Conservation (phyloP, 2,113 vertebrate genomes). For the Ceyx melanurus region DNA sequence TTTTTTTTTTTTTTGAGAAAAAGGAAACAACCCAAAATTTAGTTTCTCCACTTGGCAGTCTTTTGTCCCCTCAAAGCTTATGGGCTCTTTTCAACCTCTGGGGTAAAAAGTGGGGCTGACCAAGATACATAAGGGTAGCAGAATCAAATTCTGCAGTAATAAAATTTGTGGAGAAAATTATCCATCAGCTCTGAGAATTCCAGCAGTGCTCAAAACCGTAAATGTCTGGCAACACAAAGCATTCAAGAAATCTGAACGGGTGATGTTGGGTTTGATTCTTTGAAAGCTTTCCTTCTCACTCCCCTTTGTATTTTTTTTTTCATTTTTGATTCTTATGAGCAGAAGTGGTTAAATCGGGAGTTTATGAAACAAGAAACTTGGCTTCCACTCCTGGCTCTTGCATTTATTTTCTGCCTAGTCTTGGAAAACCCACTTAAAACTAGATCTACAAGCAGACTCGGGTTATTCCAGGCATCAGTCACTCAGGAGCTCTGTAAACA, state of each 20-base stretch:
- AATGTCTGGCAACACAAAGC: background rate
- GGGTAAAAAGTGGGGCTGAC: background rate
- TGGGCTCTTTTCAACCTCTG: background rate
- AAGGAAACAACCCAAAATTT: background rate
- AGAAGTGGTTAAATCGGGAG: slow-evolving; percentile 38
- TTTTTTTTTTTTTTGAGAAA: background rate
- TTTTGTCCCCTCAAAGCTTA: background rate
- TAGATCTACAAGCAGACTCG: background rate
- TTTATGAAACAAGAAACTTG: slow-evolving; percentile 48
- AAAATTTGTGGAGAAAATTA: slow-evolving; percentile 45
- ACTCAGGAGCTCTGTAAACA: background rate
- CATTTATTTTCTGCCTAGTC: background rate
- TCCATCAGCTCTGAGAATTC: slow-evolving; percentile 21
- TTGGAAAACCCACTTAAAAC: background rate
- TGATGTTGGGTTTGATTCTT: background rate
- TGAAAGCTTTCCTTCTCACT: slow-evolving; percentile 13
- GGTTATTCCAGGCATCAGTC: background rate
- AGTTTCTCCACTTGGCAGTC: background rate
- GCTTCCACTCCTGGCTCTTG: slow-evolving; percentile 3
- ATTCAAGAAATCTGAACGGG: slow-evolving; percentile 7
- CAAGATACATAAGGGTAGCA: background rate
- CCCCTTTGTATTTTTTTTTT: background rate
- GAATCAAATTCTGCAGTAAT: slow-evolving; percentile 33
- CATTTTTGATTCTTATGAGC: background rate
- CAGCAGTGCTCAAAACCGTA: background rate